Conservation (phyloP, 2,888 invertebrate species). For the Trachelus stipa region DNA sequence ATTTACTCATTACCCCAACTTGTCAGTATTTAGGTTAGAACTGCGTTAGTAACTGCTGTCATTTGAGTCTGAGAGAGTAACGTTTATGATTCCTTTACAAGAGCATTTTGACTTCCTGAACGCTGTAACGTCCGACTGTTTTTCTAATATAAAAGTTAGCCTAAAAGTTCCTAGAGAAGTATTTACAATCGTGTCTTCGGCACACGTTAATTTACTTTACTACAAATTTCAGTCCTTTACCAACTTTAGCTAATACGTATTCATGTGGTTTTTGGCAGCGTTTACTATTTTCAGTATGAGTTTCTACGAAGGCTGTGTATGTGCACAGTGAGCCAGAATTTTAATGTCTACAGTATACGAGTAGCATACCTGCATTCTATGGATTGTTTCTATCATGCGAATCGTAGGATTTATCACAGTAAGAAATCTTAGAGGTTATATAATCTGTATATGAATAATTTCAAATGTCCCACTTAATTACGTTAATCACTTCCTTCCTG, state of each 20-base stretch:
- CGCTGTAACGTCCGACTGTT: neutral
- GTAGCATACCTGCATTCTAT: neutral
- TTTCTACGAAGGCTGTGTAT: neutral
- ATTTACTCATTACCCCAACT: constrained; percentile 29
- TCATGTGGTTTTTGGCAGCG: neutral
- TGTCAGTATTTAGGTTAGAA: constrained; percentile 32
- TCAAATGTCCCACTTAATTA: neutral
- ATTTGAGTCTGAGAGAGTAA: neutral
- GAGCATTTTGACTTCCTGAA: neutral
- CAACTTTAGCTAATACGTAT: neutral
- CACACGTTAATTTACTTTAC: neutral
- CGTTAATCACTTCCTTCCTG: neutral
- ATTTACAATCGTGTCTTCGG: too few species aligned
- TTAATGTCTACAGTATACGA: neutral
- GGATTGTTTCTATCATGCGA: neutral
- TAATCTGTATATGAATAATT: neutral
- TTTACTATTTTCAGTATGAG: neutral
- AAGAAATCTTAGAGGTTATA: neutral
- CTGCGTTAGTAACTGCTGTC: constrained; percentile 21
- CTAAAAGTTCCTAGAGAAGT: neutral
- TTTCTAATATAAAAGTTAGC: neutral
- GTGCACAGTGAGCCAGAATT: neutral
- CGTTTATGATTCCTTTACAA: neutral
- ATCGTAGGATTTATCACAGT: neutral
- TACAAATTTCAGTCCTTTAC: neutral